A percentile compares a stretch with the other conserved stretches of the same genome.
phyloP scores from a whole-genome alignment of 1,140 invertebrate species.

The Philopotamus ludificatus region DNA sequence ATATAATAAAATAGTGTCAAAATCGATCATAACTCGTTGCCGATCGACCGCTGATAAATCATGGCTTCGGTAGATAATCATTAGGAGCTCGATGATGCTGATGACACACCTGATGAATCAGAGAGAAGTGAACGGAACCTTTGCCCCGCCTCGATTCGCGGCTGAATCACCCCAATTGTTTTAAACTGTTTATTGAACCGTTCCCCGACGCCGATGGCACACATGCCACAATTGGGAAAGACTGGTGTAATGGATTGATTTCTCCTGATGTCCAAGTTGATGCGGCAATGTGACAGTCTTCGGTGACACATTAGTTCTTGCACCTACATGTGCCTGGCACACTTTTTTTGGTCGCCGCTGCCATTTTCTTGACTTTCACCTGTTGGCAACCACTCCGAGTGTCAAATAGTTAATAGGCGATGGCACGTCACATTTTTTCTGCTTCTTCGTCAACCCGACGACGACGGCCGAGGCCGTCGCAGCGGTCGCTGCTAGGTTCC shows the following conservation, averaged over 20 bases:
- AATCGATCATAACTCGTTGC: too few species aligned
- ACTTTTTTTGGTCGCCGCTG: constrained; percentile 26
- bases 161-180: not conserved
- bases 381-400: not conserved
- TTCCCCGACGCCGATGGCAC: too few species aligned
- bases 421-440: too few species aligned
- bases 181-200: too few species aligned
- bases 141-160: not conserved
- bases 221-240: too few species aligned
- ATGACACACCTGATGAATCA: not conserved
- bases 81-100: not conserved
- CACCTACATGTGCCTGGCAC: constrained; percentile 14
- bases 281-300: constrained; percentile 2
- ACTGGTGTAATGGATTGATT: not conserved
- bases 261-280: constrained; percentile 3
- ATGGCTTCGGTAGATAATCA: not conserved
- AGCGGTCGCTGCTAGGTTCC: too few species aligned
- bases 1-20: too few species aligned
- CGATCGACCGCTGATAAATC: too few species aligned
- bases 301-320: constrained; percentile 19
- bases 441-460: too few species aligned
- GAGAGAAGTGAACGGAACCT: not conserved
- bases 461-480: too few species aligned
- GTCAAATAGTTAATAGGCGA: too few species aligned
- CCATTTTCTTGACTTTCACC: constrained; percentile 29